These are phyloP conservation scores for Lucifuga dentata DNA, from an alignment of 2,113 vertebrate genomes.

Conservation along the genomic window DNA sequence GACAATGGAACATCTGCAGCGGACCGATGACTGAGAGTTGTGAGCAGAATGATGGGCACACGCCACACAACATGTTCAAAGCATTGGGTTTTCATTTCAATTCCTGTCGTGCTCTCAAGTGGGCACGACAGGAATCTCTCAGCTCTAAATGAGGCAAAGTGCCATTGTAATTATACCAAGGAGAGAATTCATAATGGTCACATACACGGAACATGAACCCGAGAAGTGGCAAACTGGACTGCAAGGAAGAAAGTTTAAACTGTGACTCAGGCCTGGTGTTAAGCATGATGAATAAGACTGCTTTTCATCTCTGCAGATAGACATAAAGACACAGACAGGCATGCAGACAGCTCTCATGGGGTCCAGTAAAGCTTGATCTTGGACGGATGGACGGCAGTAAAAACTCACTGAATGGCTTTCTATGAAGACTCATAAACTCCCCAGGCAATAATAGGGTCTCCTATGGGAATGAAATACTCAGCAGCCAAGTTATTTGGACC, in stretches of 20 bases:
- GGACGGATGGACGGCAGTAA: conserved; percentile 55
- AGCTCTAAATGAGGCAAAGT: conserved; percentile 38
- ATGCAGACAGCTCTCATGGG: conserved; percentile 39
- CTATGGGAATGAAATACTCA: conserved; percentile 39
- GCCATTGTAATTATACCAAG: conserved; percentile 32
- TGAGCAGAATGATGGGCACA: conserved; percentile 1
- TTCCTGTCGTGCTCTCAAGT: background rate
- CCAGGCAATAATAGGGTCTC: conserved; percentile 47
- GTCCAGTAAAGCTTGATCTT: conserved; percentile 41
- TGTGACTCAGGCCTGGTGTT: background rate
- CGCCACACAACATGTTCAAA: conserved; percentile 29
- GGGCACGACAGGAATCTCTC: conserved; percentile 42
- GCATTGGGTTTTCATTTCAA: conserved; percentile 39
- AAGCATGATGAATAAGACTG: conserved; percentile 28
- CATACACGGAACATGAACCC: background rate
- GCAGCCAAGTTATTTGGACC: conserved; percentile 54
- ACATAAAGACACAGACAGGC: conserved; percentile 17
- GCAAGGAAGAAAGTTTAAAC: background rate
- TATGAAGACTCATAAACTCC: conserved; percentile 68
- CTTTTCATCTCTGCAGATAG: conserved; percentile 36
- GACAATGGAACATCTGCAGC: conserved; percentile 12
- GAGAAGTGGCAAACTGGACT: background rate
- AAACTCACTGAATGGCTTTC: conserved; percentile 55
- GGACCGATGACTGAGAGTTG: conserved; percentile 2
- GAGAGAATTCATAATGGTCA: conserved; percentile 3